Base-by-base conservation (phyloP, 2,797 vertebrate genomes). In the Neosilurus hyrtlii region DNA sequence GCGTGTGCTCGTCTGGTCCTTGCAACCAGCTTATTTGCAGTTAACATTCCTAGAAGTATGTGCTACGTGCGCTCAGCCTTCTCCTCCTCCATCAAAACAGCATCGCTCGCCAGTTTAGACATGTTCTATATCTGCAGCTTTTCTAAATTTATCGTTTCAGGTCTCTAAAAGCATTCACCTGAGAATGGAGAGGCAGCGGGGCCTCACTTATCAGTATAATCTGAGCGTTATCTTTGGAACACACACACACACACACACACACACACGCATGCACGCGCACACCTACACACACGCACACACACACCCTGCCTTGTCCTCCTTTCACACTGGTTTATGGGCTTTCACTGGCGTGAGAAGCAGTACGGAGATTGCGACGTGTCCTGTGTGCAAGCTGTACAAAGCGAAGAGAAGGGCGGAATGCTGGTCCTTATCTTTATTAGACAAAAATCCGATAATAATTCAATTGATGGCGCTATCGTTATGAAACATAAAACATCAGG, bases 101-200 rank as follows among this genome's bases (percentile, higher is more conserved):
- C 67, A 51, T 20, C 22, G 37, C 24, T 49, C 5, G 20, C 67
- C 54, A 72, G 79, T 61, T 43, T 22, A 20, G 79, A 72, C 79
- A 81, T 4, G 79, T 62, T 62, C n/a, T 37, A 72, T 72, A 61
- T 81, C 37, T 51, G 56, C 67, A 72, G 79, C 67, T 81, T 70
- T 81, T 52, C 67, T 81, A 72, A 72, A 81, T 81, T 72, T 81
- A 72, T 81, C 67, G 15, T 81, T 35, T 49, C 57, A 52, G 30
- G 67, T 43, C 67, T 62, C 56, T 62, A 61, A 49, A 67, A 72
- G 76, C 76, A 80, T 80, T 63, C 77, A 84, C 30, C 66, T 75
- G 49, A 71, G 84, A 75, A 65, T 71, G 75, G 80, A 85, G 51
- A 72, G 73, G 66, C 80, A 85, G 71, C 71, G 66, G 72, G 84